Conservation (phyloP, 2,797 vertebrate genomes). For the Salarias fasciatus region DNA sequence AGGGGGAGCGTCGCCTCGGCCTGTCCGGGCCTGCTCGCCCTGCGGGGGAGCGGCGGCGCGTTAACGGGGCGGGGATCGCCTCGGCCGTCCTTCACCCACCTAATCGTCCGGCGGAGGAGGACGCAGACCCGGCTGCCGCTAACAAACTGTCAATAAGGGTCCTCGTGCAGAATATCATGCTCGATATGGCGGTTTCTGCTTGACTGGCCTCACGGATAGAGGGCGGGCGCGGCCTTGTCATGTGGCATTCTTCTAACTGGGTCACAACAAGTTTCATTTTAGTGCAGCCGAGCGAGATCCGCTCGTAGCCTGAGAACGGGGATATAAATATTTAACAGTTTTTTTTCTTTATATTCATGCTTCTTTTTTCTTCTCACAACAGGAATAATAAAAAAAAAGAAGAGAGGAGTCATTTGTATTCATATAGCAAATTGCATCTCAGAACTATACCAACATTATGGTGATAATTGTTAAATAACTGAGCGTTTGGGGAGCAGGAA, state of each 20-base stretch:
- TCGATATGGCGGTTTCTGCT: conserved; percentile 67
- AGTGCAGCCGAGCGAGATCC: conserved; percentile 75
- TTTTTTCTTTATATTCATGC: conserved; percentile 48
- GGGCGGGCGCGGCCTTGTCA: conserved; percentile 64
- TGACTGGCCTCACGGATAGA: conserved; percentile 60
- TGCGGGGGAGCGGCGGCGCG: conserved; percentile 65
- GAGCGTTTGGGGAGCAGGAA: conserved; percentile 67
- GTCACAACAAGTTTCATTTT: conserved; percentile 82
- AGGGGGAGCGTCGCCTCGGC: conserved; percentile 60
- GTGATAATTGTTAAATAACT: conserved; percentile 69
- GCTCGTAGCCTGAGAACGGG: conserved; percentile 70
- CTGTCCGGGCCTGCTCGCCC: conserved; percentile 68
- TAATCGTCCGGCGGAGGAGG: too few species aligned
- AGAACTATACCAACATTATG: conserved; percentile 51
- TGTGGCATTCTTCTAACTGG: conserved; percentile 78
- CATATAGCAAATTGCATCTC: conserved; percentile 61
- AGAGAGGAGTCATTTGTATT: conserved; percentile 59
- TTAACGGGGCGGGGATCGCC: conserved; percentile 53
- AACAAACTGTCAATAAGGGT: conserved; percentile 67
- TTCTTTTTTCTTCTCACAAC: conserved; percentile 36
- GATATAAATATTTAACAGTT: conserved; percentile 80
- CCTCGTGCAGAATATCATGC: conserved; percentile 54
- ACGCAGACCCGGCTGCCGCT: conserved; percentile 41
- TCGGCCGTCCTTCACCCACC: conserved; percentile 68
- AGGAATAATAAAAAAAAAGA: conserved; percentile 38